Conservation (phyloP, 2,797 vertebrate species). For the Carapus acus region DNA sequence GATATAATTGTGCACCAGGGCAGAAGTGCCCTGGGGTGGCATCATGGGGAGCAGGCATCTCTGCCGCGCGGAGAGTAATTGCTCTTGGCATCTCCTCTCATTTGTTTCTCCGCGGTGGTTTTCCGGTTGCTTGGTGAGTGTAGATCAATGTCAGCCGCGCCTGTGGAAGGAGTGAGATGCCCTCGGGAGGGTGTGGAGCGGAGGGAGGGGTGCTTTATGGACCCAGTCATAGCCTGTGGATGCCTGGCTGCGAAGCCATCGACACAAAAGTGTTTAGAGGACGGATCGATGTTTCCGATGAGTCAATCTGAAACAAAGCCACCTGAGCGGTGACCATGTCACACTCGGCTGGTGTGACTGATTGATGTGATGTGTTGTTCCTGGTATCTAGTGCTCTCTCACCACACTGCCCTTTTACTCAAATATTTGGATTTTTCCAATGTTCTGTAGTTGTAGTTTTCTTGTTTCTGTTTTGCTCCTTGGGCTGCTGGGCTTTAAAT, state of each 20-base stretch:
- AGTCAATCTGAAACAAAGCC: no score
- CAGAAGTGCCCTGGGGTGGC: constrained; percentile 24
- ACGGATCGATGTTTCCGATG: neutral
- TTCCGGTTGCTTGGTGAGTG: constrained; percentile 41
- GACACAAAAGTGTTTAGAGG: neutral
- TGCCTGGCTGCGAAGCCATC: constrained; percentile 4
- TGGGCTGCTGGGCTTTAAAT: no score
- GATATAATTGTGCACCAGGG: constrained; percentile 28
- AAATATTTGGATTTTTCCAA: no score
- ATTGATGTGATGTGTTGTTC: no score
- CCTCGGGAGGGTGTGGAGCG: constrained; percentile 35
- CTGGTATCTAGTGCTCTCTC: no score
- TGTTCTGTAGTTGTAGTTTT: no score
- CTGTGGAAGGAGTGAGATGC: constrained; percentile 32
- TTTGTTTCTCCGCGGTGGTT: constrained; percentile 29
- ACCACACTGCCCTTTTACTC: no score
- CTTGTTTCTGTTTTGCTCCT: no score
- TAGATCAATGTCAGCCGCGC: constrained; percentile 50
- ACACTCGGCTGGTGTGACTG: no score
- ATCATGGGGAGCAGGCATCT: constrained; percentile 14
- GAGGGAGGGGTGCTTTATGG: constrained; percentile 24
- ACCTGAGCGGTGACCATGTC: no score
- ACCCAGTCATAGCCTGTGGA: constrained; percentile 10
- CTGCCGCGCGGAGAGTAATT: constrained; percentile 23
- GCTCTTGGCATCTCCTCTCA: no score